phyloP scores from a whole-genome alignment of 2,797 vertebrate genomes.

The Epinephelus malabaricus region DNA sequence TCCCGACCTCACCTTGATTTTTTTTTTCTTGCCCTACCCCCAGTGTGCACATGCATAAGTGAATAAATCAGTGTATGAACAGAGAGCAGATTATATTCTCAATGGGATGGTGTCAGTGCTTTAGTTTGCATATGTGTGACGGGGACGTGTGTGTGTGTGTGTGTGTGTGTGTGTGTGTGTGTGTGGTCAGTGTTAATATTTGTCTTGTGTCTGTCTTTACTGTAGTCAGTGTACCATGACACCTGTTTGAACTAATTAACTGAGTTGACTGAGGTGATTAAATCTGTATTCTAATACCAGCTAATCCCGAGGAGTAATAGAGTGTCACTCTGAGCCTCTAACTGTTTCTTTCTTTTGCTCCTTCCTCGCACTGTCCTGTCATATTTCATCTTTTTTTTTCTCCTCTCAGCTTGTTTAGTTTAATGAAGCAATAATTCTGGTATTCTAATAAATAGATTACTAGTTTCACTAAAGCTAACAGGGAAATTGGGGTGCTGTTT shows the following conservation, averaged over 20 bases:
- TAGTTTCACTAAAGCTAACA: not conserved
- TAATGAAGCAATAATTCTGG: slow-evolving; percentile 23
- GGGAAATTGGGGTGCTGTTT: not conserved
- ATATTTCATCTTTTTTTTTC: too few relatives aligned
- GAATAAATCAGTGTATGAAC: not conserved
- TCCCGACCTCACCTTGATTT: too few relatives aligned
- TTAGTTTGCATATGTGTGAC: slow-evolving; percentile 19
- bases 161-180: slow-evolving; percentile 3
- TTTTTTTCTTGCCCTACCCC: too few relatives aligned
- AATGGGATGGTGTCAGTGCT: not conserved
- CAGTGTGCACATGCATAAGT: not conserved
- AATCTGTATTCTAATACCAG: slow-evolving; percentile 59
- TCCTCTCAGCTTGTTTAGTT: slow-evolving; percentile 6
- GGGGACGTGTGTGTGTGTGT: slow-evolving; percentile 4
- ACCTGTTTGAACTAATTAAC: slow-evolving; percentile 69
- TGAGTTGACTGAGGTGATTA: slow-evolving; percentile 61
- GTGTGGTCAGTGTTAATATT: slow-evolving; percentile 48
- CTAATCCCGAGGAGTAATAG: slow-evolving; percentile 57
- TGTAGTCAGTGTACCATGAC: slow-evolving; percentile 43
- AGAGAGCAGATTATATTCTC: not conserved
- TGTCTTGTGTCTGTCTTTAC: slow-evolving; percentile 40
- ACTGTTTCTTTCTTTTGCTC: slow-evolving; percentile 11
- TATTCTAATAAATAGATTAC: slow-evolving; percentile 2
- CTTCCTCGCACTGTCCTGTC: not conserved
- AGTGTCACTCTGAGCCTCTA: slow-evolving; percentile 52